Conservation (phyloP, 2,888 invertebrate genomes). For the Ecliptopera silaceata region DNA sequence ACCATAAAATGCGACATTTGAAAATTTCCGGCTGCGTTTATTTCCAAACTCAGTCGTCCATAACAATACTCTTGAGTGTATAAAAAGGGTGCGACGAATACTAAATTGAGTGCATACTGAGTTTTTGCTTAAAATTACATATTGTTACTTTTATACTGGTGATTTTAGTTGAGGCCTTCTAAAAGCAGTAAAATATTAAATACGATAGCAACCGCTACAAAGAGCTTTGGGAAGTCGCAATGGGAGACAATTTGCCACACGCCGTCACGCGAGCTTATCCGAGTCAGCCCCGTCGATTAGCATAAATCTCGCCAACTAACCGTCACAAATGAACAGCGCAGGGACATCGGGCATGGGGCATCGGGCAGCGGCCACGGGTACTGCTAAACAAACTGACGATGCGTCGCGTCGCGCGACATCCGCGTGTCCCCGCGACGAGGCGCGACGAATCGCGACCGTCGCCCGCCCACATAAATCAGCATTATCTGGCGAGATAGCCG, state of each 20-base stretch:
- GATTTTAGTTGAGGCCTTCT: conserved; percentile 49
- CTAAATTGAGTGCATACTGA: conserved; percentile 9
- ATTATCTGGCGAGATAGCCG: conserved; percentile 83
- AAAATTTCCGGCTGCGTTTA: conserved; percentile 62
- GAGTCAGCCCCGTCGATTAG: conserved; percentile 78
- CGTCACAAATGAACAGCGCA: conserved; percentile 73
- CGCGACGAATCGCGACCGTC: conserved; percentile 80
- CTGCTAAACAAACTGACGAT: conserved; percentile 63
- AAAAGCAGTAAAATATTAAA: conserved; percentile 56
- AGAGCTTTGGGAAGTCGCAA: conserved; percentile 68
- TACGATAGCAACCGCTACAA: conserved; percentile 59
- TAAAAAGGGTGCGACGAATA: conserved; percentile 18
- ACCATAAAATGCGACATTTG: conserved; percentile 75
- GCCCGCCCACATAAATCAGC: conserved; percentile 80
- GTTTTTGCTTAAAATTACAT: not conserved
- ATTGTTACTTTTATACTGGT: conserved; percentile 42
- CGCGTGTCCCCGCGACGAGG: conserved; percentile 65
- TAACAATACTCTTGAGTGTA: conserved; percentile 45
- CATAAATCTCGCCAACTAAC: conserved; percentile 82
- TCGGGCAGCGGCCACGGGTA: conserved; percentile 30
- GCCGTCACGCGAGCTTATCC: conserved; percentile 78
- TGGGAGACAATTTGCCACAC: conserved; percentile 79
- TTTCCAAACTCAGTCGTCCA: conserved; percentile 60
- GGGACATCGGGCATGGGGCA: conserved; percentile 40
- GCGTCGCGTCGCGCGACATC: conserved; percentile 58